A percentile compares a stretch with the other conserved stretches of the same genome.
Evolutionary conservation across 2,888 invertebrate species (phyloP).

Genomic region (Agrypnus murinus): DNA sequence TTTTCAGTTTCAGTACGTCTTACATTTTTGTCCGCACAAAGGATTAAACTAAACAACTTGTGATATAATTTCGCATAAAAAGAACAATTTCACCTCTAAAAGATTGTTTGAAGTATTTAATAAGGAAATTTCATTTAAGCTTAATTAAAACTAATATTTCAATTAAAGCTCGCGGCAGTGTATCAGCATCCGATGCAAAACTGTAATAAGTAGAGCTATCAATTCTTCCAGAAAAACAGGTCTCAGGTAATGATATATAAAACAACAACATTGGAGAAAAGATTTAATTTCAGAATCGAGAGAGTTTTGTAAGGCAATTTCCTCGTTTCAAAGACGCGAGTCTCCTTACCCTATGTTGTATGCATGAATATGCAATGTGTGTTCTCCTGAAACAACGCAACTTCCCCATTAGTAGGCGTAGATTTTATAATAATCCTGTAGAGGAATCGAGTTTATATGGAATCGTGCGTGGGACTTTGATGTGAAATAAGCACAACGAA

Average conservation of each 20-base stretch:
- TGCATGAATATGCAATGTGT: conserved; percentile 3
- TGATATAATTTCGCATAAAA: too few relatives aligned
- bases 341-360: too few relatives aligned
- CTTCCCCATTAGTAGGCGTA: conserved; percentile 2
- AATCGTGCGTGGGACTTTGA: conserved; percentile 7
- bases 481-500: conserved; percentile 6
- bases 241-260: background rate
- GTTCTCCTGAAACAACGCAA: conserved; percentile 3
- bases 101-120: conserved; percentile 8
- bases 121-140: background rate
- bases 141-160: conserved; percentile 10
- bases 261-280: background rate
- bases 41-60: too few relatives aligned
- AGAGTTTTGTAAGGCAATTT: background rate
- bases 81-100: too few relatives aligned
- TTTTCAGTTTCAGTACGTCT: too few relatives aligned
- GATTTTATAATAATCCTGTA: conserved; percentile 13
- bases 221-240: background rate
- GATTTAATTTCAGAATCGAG: background rate
- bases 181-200: background rate
- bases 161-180: background rate
- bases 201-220: background rate
- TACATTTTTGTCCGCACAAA: too few relatives aligned
- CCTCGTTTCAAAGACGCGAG: background rate
- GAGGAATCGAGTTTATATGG: background rate